phyloP scores from a whole-genome alignment of 2,797 vertebrate species.

The Masticophis lateralis region DNA sequence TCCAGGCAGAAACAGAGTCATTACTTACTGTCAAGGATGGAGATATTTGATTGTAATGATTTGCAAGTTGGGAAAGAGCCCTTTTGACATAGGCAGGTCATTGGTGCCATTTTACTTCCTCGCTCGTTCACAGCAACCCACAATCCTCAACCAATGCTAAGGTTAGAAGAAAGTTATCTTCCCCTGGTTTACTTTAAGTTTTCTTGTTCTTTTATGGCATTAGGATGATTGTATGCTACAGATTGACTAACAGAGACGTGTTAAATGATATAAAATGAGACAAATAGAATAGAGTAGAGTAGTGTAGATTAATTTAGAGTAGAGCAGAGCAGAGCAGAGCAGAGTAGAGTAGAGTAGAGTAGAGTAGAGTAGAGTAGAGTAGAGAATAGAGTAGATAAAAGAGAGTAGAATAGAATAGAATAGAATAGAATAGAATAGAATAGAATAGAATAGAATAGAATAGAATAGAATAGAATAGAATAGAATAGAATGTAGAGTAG shows the following conservation, averaged over 20 bases:
- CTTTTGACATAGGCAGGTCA: not conserved
- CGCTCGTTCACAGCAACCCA: not conserved
- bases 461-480: no score
- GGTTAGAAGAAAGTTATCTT: not conserved
- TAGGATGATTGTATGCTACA: not conserved
- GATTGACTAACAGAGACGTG: not conserved
- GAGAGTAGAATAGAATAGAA: no score
- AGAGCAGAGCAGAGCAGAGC: no score
- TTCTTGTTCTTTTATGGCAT: not conserved
- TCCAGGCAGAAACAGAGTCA: slow-evolving; percentile 64
- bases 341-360: no score
- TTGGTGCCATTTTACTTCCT: not conserved
- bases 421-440: no score
- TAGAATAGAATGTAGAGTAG: no score
- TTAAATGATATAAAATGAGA: not conserved
- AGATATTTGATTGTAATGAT: slow-evolving; percentile 15
- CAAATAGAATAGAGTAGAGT: no score
- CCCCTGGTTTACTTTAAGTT: not conserved
- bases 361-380: no score
- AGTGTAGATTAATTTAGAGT: no score
- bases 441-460: no score
- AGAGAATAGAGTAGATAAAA: no score
- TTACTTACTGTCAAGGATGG: slow-evolving; percentile 71
- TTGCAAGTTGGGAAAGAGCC: not conserved
- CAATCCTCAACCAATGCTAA: not conserved